These are phyloP conservation scores for Hypotaenidia okinawae DNA, from an alignment of 2,797 vertebrate species.

Conservation along the genomic window DNA sequence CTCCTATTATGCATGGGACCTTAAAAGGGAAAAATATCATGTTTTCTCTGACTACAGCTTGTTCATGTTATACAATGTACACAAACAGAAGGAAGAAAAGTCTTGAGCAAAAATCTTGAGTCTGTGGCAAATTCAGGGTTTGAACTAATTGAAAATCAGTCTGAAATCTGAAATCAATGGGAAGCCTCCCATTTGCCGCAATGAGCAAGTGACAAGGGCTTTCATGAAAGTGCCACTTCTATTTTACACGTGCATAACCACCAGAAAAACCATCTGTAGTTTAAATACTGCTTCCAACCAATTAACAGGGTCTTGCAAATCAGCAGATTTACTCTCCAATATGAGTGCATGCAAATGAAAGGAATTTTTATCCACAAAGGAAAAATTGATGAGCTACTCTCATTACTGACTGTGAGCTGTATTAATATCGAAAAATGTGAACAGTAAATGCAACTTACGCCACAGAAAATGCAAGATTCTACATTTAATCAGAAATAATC, in stretches of 20 bases:
- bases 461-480: neutral
- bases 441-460: neutral
- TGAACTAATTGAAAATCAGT: neutral
- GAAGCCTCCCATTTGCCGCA: neutral
- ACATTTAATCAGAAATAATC: neutral
- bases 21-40: constrained; percentile 27
- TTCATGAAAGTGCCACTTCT: neutral
- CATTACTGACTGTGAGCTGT: neutral
- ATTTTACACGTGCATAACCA: neutral
- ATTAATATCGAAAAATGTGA: neutral
- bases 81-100: neutral
- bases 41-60: neutral
- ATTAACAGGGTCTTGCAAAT: neutral
- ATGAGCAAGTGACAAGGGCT: neutral
- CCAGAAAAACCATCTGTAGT: neutral
- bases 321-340: neutral
- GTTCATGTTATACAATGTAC: neutral
- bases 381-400: neutral
- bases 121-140: neutral
- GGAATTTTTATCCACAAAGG: neutral
- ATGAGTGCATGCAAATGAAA: neutral
- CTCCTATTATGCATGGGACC: neutral
- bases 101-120: neutral
- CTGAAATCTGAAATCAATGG: neutral
- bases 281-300: neutral